A percentile compares a stretch with the other conserved stretches of the same genome.
Evolutionary conservation across 2,888 invertebrate species (phyloP).

Genomic region (Melanostoma scalare): DNA sequence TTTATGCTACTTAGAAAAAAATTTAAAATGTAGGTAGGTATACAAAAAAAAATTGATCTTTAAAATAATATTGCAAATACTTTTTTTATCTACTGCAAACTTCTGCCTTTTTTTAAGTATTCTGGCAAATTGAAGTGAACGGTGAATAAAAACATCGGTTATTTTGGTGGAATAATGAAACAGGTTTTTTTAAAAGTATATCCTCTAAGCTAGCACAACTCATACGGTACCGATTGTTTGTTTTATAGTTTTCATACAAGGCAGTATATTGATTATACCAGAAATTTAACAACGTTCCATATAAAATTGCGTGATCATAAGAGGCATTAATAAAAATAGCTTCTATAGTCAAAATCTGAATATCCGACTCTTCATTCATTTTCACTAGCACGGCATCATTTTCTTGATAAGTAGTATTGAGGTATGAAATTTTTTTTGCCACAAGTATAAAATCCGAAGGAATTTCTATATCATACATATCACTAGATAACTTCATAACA

Average conservation of each 20-base stretch:
- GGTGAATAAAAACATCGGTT: slow-evolving; percentile 12
- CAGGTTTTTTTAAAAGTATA: slow-evolving; percentile 3
- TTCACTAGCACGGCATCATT: slow-evolving; percentile 40
- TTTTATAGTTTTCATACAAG: slow-evolving; percentile 15
- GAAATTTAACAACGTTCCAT: slow-evolving; percentile 14
- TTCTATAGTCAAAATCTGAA: slow-evolving; percentile 10
- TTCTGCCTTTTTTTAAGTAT: slow-evolving; percentile 7
- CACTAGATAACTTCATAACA: slow-evolving; percentile 19
- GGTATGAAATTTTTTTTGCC: slow-evolving; percentile 42
- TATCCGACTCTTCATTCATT: slow-evolving; percentile 20
- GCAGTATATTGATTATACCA: slow-evolving; percentile 20
- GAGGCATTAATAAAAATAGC: slow-evolving; percentile 17
- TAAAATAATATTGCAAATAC: too few relatives aligned
- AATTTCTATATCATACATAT: slow-evolving; percentile 49
- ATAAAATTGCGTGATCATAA: slow-evolving; percentile 16
- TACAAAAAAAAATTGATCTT: slow-evolving; percentile 9
- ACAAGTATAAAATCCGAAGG: slow-evolving; percentile 43
- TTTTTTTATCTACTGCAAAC: slow-evolving; percentile 4
- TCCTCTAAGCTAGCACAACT: slow-evolving; percentile 1
- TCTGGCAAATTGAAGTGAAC: slow-evolving; percentile 19
- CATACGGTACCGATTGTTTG: slow-evolving; percentile 7
- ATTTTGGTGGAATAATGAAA: slow-evolving; percentile 18
- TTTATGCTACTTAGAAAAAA: slow-evolving; percentile 10
- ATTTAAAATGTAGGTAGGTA: background rate
- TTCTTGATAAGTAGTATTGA: slow-evolving; percentile 38